These are phyloP conservation scores for Parasteatoda lunata DNA, from an alignment of 2,888 invertebrate genomes.

Conservation along the genomic window DNA sequence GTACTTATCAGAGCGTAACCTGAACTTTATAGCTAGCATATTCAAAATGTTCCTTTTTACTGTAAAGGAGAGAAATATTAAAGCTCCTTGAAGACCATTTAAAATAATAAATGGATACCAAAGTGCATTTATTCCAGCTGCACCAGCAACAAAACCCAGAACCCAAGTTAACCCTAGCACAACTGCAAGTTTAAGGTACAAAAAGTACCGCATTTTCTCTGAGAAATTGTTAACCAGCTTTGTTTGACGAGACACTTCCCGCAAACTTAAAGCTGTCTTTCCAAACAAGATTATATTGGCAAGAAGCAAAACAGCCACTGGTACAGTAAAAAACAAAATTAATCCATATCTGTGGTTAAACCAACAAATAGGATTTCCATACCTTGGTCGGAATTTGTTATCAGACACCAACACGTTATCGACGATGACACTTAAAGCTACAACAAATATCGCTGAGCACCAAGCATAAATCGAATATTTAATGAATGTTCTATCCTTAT, in stretches of 20 bases:
- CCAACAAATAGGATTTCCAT: slow-evolving; percentile 74
- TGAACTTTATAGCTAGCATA: slow-evolving; percentile 38
- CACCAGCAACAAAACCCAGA: slow-evolving; percentile 75
- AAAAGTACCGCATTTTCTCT: slow-evolving; percentile 71
- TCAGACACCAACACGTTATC: slow-evolving; percentile 22
- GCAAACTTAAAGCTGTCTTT: slow-evolving; percentile 73
- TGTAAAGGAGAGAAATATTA: slow-evolving; percentile 75
- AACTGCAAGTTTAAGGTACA: slow-evolving; percentile 74
- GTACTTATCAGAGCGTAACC: slow-evolving; percentile 44
- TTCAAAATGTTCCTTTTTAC: slow-evolving; percentile 72
- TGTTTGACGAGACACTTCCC: slow-evolving; percentile 67
- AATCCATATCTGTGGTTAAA: slow-evolving; percentile 73
- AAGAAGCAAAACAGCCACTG: slow-evolving; percentile 73
- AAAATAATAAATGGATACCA: slow-evolving; percentile 76
- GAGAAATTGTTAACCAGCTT: slow-evolving; percentile 66
- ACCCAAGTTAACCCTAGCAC: slow-evolving; percentile 77
- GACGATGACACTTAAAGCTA: slow-evolving; percentile 65
- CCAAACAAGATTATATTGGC: slow-evolving; percentile 74
- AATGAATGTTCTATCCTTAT: slow-evolving; percentile 27
- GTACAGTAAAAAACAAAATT: slow-evolving; percentile 74
- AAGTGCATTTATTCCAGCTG: slow-evolving; percentile 72
- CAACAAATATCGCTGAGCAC: slow-evolving; percentile 71
- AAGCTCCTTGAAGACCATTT: slow-evolving; percentile 76
- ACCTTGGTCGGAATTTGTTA: slow-evolving; percentile 70
- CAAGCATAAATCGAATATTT: slow-evolving; percentile 72